Conservation (phyloP, 2,888 invertebrate species). For the Caenorhabditis sulstoni region DNA sequence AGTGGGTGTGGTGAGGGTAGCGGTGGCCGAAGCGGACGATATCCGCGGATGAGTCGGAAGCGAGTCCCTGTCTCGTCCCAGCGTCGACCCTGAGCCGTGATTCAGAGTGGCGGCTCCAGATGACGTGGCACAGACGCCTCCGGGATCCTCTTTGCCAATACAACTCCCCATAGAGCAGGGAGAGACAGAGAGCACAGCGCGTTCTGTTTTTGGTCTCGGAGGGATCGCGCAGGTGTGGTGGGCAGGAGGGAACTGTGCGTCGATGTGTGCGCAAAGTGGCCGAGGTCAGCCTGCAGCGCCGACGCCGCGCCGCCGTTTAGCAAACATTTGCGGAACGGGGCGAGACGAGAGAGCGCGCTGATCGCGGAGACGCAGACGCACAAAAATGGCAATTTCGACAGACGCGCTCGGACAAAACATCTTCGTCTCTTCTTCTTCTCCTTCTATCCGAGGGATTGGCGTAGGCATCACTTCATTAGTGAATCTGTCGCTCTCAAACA, state of each 20-base stretch:
- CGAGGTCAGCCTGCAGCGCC: slow-evolving; percentile 36
- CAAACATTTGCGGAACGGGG: slow-evolving; percentile 60
- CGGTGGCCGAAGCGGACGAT: slow-evolving; percentile 13
- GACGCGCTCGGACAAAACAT: slow-evolving; percentile 40
- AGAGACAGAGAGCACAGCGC: slow-evolving; percentile 5
- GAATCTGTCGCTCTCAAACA: too few relatives aligned
- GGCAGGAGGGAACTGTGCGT: slow-evolving; percentile 35
- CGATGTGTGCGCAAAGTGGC: slow-evolving; percentile 40
- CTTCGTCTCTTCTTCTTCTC: slow-evolving; percentile 10
- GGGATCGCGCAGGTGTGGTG: slow-evolving; percentile 17
- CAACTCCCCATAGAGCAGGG: slow-evolving; percentile 71
- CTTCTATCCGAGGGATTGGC: background rate
- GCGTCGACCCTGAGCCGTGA: background rate
- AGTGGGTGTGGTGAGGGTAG: slow-evolving; percentile 3
- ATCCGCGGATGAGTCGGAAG: slow-evolving; percentile 34
- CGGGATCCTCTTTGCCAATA: slow-evolving; percentile 71
- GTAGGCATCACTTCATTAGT: too few relatives aligned
- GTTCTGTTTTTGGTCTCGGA: slow-evolving; percentile 29
- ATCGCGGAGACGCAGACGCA: slow-evolving; percentile 28
- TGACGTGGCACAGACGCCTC: slow-evolving; percentile 38
- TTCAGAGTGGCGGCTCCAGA: slow-evolving; percentile 2
- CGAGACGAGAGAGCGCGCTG: slow-evolving; percentile 22
- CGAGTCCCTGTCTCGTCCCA: slow-evolving; percentile 12
- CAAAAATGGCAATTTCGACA: slow-evolving; percentile 50
- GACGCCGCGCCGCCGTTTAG: slow-evolving; percentile 52